Evolutionary conservation across 1,140 invertebrate genomes (phyloP), one percentile per base, ranked within the genome.

Genomic region (Leptinotarsa lineolata): DNA sequence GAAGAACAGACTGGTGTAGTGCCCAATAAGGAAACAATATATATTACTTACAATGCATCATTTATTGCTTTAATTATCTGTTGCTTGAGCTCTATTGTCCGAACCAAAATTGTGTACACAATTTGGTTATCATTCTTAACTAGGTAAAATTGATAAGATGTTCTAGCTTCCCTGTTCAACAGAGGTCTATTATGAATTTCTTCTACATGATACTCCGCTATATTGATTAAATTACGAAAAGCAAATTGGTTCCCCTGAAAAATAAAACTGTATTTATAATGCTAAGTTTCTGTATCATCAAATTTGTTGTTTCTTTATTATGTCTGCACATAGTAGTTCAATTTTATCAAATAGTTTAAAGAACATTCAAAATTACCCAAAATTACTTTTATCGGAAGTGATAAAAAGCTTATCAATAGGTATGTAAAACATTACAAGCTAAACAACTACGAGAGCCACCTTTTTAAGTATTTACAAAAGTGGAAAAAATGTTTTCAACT

Each of bases 51-150:
- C 94, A 97, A 91, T 58, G 96, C 96, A 80, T 97, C 94, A 66
- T 92, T 90, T 24, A 99, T 91, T 6, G 95, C 94, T 81, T 95
- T 95, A 18, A 97, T 92, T 95, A 97, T 98, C 83, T 94, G 93
- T 75, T 91, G 87, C 75, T 95, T 94, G 73, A 92, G 90, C 54
- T 97, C 95, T 76, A 95, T 94, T 11, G 92, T 96, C 81, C 95
- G 91, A 2, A 95, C 93, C 84, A 92, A 96, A 80, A 98, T 90
- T 8, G 96, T 97, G 82, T 93, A 97, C 8, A 93, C 95, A 46
- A 91, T 92, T 74, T 90, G 89, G 76, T 92, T 92, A 76, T 93
- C 91, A 77, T 93, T 91, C 75, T 94, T 91, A 20, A 96, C 94
- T 54, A 98, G 86, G 73, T 93, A 87, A 89, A 96, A 96, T 78